A percentile compares a stretch with the other conserved stretches of the same genome.
These are phyloP conservation scores for Dorcus parallelipipedus DNA, from an alignment of 2,888 invertebrate species.

Conservation along the genomic window DNA sequence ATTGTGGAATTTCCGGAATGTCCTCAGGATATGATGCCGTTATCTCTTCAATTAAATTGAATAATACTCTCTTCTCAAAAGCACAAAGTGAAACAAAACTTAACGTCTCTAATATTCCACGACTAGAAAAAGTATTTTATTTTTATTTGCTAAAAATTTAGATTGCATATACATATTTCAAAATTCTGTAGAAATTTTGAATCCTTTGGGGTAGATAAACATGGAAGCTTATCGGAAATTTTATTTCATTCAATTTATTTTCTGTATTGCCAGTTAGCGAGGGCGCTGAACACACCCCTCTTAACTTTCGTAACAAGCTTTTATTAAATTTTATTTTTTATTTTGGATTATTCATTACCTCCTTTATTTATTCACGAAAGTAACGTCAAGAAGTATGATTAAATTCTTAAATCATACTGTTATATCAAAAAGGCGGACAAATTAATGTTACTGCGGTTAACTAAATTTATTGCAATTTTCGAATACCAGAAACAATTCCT, in stretches of 20 bases:
- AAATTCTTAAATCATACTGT: too few species aligned
- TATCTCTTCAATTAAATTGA: background rate
- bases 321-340: background rate
- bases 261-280: conserved; percentile 39
- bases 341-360: too few species aligned
- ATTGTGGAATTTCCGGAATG: too few species aligned
- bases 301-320: conserved; percentile 7
- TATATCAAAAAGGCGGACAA: too few species aligned
- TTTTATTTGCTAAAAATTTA: too few species aligned
- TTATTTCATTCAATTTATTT: conserved; percentile 41
- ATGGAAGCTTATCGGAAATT: conserved; percentile 33
- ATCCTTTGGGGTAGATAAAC: conserved; percentile 2
- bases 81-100: background rate
- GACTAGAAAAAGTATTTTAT: background rate
- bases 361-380: too few species aligned
- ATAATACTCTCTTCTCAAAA: background rate
- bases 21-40: background rate
- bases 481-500: too few species aligned
- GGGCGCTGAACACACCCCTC: conserved; percentile 6
- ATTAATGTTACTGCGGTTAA: too few species aligned
- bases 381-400: too few species aligned
- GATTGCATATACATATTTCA: too few species aligned
- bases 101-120: background rate
- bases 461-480: too few species aligned
- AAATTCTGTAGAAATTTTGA: background rate